Conservation (phyloP, 1,140 invertebrate species). For the Neuroterus valhalla region DNA sequence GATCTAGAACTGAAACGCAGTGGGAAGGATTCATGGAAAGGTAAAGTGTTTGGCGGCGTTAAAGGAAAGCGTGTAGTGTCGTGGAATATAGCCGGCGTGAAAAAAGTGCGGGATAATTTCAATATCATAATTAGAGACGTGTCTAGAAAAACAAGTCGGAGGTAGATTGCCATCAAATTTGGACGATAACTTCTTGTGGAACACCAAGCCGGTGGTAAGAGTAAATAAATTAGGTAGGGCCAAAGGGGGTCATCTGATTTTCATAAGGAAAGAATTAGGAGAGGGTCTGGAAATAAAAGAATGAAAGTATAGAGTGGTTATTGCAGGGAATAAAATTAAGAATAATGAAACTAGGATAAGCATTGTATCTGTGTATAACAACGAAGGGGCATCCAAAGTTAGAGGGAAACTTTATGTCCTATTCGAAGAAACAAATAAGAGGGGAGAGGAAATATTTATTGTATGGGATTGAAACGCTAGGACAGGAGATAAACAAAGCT, state of each 20-base stretch:
- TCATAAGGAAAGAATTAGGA: background rate
- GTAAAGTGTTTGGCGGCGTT: too few species aligned
- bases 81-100: constrained; percentile 40
- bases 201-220: constrained; percentile 30
- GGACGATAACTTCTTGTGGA: constrained; percentile 32
- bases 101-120: constrained; percentile 10
- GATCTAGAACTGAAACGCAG: too few species aligned
- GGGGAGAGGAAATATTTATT: constrained; percentile 11
- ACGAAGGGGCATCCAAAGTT: background rate
- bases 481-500: constrained; percentile 34
- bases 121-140: constrained; percentile 43
- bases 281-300: background rate
- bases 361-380: background rate
- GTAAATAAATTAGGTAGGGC: constrained; percentile 33
- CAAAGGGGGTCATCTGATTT: constrained; percentile 30
- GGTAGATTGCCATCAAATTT: background rate
- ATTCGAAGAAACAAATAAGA: background rate
- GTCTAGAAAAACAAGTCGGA: constrained; percentile 30
- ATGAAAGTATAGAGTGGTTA: constrained; percentile 12
- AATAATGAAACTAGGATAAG: background rate
- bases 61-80: too few species aligned
- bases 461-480: constrained; percentile 45
- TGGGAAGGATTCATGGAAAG: too few species aligned
- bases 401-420: background rate
- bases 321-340: too few species aligned